These are phyloP conservation scores for Hydrochoerus hydrochaeris DNA, from an alignment of 2,113 vertebrate species.

Conservation along the genomic window DNA sequence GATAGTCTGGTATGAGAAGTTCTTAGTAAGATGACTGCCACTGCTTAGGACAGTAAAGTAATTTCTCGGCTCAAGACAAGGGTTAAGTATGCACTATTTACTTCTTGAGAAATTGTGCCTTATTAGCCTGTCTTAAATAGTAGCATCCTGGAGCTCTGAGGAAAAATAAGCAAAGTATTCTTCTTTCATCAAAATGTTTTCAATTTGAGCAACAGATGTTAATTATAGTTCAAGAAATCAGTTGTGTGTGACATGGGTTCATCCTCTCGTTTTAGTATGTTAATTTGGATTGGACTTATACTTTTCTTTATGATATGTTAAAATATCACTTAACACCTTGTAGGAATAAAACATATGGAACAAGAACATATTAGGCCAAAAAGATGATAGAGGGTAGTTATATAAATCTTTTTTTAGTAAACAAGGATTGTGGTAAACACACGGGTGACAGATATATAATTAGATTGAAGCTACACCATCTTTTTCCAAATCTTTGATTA, in stretches of 20 bases:
- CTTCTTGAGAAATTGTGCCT: slow-evolving; percentile 14
- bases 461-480: slow-evolving; percentile 4
- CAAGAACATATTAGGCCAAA: slow-evolving; percentile 47
- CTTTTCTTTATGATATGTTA: slow-evolving; percentile 55
- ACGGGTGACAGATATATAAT: slow-evolving; percentile 49
- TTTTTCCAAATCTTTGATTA: slow-evolving; percentile 14
- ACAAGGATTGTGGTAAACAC: slow-evolving; percentile 62
- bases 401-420: slow-evolving; percentile 50
- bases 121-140: slow-evolving; percentile 46
- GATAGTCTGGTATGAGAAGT: slow-evolving; percentile 8
- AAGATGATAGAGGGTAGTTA: slow-evolving; percentile 31
- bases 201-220: slow-evolving; percentile 28
- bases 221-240: slow-evolving; percentile 40
- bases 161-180: slow-evolving; percentile 18
- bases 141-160: neutral
- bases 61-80: slow-evolving; percentile 39
- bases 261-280: slow-evolving; percentile 56
- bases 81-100: slow-evolving; percentile 62
- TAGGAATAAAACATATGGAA: slow-evolving; percentile 46
- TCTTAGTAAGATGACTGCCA: slow-evolving; percentile 62
- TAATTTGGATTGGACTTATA: slow-evolving; percentile 49
- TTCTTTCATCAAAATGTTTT: slow-evolving; percentile 41
- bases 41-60: slow-evolving; percentile 71
- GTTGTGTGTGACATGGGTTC: neutral
- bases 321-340: slow-evolving; percentile 51